A percentile compares a stretch with the other conserved stretches of the same genome.
phyloP scores from a whole-genome alignment of 92 coral and sea anemone genomes.

The Palythoa grandis region DNA sequence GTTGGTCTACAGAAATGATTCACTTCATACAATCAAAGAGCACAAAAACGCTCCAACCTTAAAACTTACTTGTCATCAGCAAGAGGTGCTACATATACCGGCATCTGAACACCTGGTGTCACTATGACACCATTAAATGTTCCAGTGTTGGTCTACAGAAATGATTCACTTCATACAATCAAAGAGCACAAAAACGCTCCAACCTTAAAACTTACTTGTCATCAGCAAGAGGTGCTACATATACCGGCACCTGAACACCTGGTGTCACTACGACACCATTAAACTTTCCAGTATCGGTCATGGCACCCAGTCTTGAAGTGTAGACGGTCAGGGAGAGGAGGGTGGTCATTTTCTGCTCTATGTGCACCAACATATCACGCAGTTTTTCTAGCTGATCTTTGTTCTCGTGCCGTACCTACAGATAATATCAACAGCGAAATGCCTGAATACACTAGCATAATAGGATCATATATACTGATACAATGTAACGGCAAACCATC shows the following conservation, averaged over 20 bases:
- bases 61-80: constrained; percentile 90
- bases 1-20: constrained; percentile 56
- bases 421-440: not conserved
- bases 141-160: constrained; percentile 73
- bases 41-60: not conserved
- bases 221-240: constrained; percentile 78
- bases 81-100: constrained; percentile 82
- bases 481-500: too few species aligned
- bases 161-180: too few species aligned
- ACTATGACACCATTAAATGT: constrained; percentile 70
- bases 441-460: too few species aligned
- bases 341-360: constrained; percentile 88
- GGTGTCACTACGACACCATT: constrained; percentile 57
- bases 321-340: constrained; percentile 82
- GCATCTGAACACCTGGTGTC: constrained; percentile 66
- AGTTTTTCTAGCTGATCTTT: constrained; percentile 92
- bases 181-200: too few species aligned
- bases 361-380: constrained; percentile 75
- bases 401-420: constrained; percentile 94
- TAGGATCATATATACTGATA: too few species aligned
- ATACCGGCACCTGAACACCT: constrained; percentile 78
- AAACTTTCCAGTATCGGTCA: constrained; percentile 82
- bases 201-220: constrained; percentile 80
- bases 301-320: constrained; percentile 83
- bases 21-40: too few species aligned